Evolutionary conservation across 2,113 vertebrate genomes (phyloP).

Genomic region (Pyrgilauda ruficollis): DNA sequence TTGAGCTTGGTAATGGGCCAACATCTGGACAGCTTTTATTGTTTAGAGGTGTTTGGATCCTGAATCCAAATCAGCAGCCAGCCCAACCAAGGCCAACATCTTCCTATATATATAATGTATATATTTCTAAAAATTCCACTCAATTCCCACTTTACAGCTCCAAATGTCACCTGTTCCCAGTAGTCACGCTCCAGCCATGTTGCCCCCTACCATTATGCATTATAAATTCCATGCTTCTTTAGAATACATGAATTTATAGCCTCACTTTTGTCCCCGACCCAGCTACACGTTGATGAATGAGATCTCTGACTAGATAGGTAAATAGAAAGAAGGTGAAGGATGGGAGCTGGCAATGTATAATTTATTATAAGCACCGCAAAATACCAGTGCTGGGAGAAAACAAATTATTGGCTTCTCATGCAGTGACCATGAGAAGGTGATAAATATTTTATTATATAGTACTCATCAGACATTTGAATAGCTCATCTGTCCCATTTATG

Average conservation of each 20-base stretch:
- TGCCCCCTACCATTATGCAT: background rate
- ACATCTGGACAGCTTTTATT: background rate
- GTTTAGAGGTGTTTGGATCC: background rate
- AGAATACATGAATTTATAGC: slow-evolving; percentile 43
- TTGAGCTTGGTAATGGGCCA: background rate
- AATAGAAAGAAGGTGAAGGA: slow-evolving; percentile 47
- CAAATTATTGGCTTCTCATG: slow-evolving; percentile 66
- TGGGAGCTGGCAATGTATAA: slow-evolving; percentile 52
- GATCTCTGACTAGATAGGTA: slow-evolving; percentile 60
- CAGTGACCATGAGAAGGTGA: slow-evolving; percentile 62
- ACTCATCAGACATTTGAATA: slow-evolving; percentile 72
- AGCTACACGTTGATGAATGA: slow-evolving; percentile 47
- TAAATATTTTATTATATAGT: slow-evolving; percentile 74
- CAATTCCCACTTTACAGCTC: background rate
- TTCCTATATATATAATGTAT: background rate
- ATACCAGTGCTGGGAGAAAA: slow-evolving; percentile 59
- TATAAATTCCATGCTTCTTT: slow-evolving; percentile 33
- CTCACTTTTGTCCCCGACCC: slow-evolving; percentile 9
- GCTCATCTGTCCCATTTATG: slow-evolving; percentile 80
- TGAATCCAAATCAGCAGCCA: background rate
- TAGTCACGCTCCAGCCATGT: background rate
- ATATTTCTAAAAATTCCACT: background rate
- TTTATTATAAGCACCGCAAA: slow-evolving; percentile 63
- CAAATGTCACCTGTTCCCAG: background rate
- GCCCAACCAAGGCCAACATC: background rate